phyloP scores from a whole-genome alignment of 2,113 vertebrate species.

The Carollia perspicillata region DNA sequence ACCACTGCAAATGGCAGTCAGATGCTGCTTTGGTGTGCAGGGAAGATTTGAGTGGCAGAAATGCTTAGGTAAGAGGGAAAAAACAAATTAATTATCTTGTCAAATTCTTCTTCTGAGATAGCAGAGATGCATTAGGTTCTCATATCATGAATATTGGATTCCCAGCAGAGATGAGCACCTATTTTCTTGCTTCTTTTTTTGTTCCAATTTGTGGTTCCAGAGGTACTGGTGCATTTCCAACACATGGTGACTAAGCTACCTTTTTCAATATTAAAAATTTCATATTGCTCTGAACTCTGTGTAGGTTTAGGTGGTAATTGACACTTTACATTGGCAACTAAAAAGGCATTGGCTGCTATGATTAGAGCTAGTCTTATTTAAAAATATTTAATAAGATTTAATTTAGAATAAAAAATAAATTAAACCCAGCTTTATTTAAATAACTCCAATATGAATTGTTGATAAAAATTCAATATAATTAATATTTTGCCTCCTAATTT shows the following conservation, averaged over 20 bases:
- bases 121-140: not conserved
- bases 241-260: not conserved
- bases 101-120: not conserved
- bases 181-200: not conserved
- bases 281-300: not conserved
- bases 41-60: not conserved
- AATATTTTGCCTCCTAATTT: constrained; percentile 34
- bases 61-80: not conserved
- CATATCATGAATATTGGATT: not conserved
- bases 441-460: not conserved
- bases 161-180: not conserved
- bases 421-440: constrained; percentile 12
- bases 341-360: not conserved
- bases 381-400: constrained; percentile 1
- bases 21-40: not conserved
- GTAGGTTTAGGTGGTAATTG: not conserved
- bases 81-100: not conserved
- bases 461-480: not conserved
- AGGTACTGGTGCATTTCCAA: not conserved
- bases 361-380: not conserved
- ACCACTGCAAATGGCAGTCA: not conserved
- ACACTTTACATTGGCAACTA: not conserved
- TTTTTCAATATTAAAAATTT: constrained; percentile 31
- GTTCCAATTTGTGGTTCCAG: not conserved
- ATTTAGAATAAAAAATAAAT: not conserved